A percentile compares a stretch with the other conserved stretches of the same genome.
Conservation (phyloP, 2,113 vertebrate species). For the Protobothrops flavoviridis region DNA sequence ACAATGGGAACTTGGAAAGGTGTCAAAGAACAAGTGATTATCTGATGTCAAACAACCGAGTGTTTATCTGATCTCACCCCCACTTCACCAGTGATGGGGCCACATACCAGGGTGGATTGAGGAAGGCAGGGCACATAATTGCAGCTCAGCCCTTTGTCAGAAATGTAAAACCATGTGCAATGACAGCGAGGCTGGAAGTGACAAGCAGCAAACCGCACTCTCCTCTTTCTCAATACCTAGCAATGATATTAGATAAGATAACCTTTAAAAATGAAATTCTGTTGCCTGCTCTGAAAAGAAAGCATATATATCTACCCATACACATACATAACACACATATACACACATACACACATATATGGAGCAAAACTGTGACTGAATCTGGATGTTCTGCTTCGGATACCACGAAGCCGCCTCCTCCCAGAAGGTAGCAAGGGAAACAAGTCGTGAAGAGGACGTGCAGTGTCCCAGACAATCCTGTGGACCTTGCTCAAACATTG, state of each 20-base stretch:
- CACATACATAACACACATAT: too few species aligned
- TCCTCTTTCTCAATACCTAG: conserved; percentile 48
- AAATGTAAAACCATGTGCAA: conserved; percentile 46
- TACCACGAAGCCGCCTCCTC: too few species aligned
- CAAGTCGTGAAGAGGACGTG: too few species aligned
- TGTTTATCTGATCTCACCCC: neutral
- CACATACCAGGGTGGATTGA: conserved; percentile 38
- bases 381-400: too few species aligned
- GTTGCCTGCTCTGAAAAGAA: neutral
- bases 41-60: conserved; percentile 7
- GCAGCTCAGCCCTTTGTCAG: conserved; percentile 15
- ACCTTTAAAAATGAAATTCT: neutral
- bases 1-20: neutral
- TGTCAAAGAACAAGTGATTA: conserved; percentile 43
- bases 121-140: conserved; percentile 28
- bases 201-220: conserved; percentile 44
- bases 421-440: too few species aligned
- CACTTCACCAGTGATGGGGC: conserved; percentile 5
- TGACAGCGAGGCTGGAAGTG: conserved; percentile 55
- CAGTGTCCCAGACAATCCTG: too few species aligned
- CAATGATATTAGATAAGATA: neutral
- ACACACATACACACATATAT: too few species aligned
- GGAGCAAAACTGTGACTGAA: too few species aligned
- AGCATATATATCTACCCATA: too few species aligned
- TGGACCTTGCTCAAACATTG: too few species aligned